Evolutionary conservation across 1,140 invertebrate species (phyloP), one percentile per base, ranked within the genome.

Genomic region (Trissolcus basalis): DNA sequence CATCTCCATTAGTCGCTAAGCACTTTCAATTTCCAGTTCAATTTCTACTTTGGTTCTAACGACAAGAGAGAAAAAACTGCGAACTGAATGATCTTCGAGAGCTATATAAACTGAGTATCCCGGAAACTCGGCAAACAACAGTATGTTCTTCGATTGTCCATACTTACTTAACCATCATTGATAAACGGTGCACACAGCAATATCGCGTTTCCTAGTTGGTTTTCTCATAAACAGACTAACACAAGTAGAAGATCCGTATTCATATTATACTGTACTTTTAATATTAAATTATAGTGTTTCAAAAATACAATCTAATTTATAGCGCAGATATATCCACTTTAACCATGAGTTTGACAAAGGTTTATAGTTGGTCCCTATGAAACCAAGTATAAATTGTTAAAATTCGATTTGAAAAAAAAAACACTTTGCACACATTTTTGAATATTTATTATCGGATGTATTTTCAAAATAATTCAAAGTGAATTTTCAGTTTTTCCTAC

Each of bases 41-140:
- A 72, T 78, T 78, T 67, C 69, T 70, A 49, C 76, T 78, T 63
- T 73, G 59, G 59, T 78, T 78, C 63, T 27, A 9, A 68, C 49
- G 44, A 60, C 59, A 32, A 39, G 50, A 11, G 65, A 70, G 55
- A 77, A 63, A 27, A 77, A 77, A 72, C 64, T 49, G 35, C 51
- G n/a, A 1, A 44, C 65, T 48, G 49, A 56, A 78, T 73, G 45
- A 73, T 70, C 67, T 75, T 75, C 49, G 58, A 78, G 77, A 68
- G 71, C 71, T 71, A 32, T 53, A 68, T 75, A 78, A 75, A 78
- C 77, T 12, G 41, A 47, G 61, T 72, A 59, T 63, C 44, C 41
- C 16, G 39, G 33, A 33, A 54, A 59, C 47, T 19, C 43, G 12
- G n/a, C 35, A 36, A 53, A 53, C 35, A 63, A 47, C 11, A 59